A percentile compares a stretch with the other conserved stretches of the same genome.
Conservation (phyloP, 2,797 vertebrate genomes). For the Taenioides sp. region DNA sequence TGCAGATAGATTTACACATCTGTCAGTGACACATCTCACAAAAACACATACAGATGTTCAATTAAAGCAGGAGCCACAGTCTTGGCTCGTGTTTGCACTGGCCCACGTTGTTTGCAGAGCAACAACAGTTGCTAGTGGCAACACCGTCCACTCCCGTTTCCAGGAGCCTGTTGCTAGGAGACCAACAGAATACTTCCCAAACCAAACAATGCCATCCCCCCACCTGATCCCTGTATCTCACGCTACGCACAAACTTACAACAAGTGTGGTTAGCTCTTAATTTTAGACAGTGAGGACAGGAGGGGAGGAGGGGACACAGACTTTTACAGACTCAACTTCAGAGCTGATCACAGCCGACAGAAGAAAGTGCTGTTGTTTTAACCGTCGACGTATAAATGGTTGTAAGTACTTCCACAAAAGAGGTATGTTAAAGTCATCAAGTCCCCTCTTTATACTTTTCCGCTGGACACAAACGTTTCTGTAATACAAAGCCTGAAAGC, state of each 20-base stretch:
- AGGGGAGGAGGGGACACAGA: constrained; percentile 50
- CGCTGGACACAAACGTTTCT: constrained; percentile 46
- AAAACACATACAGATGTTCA: constrained; percentile 94
- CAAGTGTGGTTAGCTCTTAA: constrained; percentile 89
- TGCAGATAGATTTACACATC: constrained; percentile 62
- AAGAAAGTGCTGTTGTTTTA: constrained; percentile 45
- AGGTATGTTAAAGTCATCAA: constrained; percentile 67
- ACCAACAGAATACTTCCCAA: constrained; percentile 95
- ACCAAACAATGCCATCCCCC: constrained; percentile 95
- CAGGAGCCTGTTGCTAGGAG: constrained; percentile 89
- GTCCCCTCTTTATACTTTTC: constrained; percentile 42
- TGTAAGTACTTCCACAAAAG: constrained; percentile 36
- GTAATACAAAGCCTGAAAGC: constrained; percentile 60
- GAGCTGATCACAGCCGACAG: constrained; percentile 48
- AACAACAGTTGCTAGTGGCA: constrained; percentile 92
- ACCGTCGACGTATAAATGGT: constrained; percentile 11
- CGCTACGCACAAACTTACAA: constrained; percentile 86
- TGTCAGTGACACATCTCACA: constrained; percentile 73
- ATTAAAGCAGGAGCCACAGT: constrained; percentile 82
- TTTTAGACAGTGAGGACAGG: constrained; percentile 69
- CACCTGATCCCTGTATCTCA: constrained; percentile 85
- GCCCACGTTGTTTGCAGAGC: constrained; percentile 95
- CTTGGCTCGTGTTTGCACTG: constrained; percentile 85
- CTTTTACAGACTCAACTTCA: constrained; percentile 55
- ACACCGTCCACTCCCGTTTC: constrained; percentile 91